phyloP scores from a whole-genome alignment of 1,140 invertebrate genomes.

The Drosophila mayri region DNA sequence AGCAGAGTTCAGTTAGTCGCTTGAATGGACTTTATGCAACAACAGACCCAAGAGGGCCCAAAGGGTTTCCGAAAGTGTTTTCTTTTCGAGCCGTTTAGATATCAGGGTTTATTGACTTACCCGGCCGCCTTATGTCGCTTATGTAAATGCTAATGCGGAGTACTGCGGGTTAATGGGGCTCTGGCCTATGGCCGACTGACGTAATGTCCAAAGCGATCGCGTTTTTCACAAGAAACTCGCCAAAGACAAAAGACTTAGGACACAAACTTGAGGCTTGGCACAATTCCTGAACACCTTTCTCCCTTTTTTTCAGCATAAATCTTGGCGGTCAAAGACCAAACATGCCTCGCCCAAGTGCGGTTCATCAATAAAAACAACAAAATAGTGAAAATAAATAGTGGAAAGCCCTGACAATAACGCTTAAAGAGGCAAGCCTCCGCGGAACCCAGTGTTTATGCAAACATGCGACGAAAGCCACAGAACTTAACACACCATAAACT shows the following conservation, averaged over 20 bases:
- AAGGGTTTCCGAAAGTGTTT: conserved; percentile 37
- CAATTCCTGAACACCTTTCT: conserved; percentile 26
- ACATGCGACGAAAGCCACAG: conserved; percentile 78
- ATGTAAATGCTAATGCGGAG: conserved; percentile 29
- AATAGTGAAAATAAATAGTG: conserved; percentile 35
- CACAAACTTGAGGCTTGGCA: conserved; percentile 34
- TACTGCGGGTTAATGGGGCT: conserved; percentile 26
- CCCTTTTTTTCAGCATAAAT: conserved; percentile 29
- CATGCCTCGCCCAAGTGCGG: conserved; percentile 50
- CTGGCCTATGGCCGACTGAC: conserved; percentile 33
- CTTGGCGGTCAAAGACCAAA: conserved; percentile 16
- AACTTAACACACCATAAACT: conserved; percentile 56
- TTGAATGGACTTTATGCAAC: conserved; percentile 46
- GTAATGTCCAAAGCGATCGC: conserved; percentile 37
- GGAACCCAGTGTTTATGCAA: conserved; percentile 66
- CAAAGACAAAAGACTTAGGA: conserved; percentile 60
- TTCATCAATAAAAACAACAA: conserved; percentile 31
- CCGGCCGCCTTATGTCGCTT: conserved; percentile 4
- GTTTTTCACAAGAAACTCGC: conserved; percentile 23
- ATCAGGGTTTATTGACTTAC: conserved; percentile 28
- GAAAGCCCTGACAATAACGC: conserved; percentile 37
- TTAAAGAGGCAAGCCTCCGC: conserved; percentile 22
- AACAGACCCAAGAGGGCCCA: not conserved
- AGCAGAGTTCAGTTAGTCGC: conserved; percentile 42
- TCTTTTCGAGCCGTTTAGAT: conserved; percentile 5